Conservation (phyloP, 2,888 invertebrate genomes). For the Conomelus anceps region DNA sequence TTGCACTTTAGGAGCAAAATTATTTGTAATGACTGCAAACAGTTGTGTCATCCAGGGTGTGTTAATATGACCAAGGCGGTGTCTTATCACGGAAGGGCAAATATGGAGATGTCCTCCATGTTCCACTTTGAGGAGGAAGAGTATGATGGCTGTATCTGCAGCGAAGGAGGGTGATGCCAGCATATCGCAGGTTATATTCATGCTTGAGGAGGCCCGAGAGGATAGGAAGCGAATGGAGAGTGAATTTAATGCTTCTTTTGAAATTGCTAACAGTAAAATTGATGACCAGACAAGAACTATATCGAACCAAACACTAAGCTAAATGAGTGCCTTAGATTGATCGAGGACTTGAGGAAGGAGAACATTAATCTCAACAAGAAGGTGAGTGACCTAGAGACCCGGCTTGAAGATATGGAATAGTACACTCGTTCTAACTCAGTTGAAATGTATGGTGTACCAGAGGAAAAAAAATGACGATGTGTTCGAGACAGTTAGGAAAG, state of each 20-base stretch:
- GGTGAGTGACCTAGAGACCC: too few relatives aligned
- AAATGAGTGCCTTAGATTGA: too few relatives aligned
- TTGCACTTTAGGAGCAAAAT: too few relatives aligned
- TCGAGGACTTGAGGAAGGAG: too few relatives aligned
- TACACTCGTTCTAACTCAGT: too few relatives aligned
- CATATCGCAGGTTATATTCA: slow-evolving; percentile 3
- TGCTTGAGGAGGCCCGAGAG: not conserved
- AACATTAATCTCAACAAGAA: too few relatives aligned
- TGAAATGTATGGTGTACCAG: too few relatives aligned
- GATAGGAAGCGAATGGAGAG: not conserved
- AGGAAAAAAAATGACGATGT: too few relatives aligned
- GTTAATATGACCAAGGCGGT: not conserved
- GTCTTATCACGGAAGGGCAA: not conserved
- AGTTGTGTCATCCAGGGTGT: not conserved
- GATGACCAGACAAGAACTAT: too few relatives aligned
- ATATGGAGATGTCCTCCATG: not conserved
- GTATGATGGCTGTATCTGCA: not conserved
- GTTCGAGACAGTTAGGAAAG: too few relatives aligned
- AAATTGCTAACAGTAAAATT: not conserved
- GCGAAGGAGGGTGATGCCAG: not conserved
- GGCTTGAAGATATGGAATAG: too few relatives aligned
- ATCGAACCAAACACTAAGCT: too few relatives aligned
- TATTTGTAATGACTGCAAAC: not conserved
- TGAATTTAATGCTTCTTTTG: not conserved
- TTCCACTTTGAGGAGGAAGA: not conserved